Percentiles rank a stretch among this genome's conserved stretches.
Evolutionary conservation across 1,140 invertebrate species (phyloP).

Genomic region (Lepidotrigona ventralis): DNA sequence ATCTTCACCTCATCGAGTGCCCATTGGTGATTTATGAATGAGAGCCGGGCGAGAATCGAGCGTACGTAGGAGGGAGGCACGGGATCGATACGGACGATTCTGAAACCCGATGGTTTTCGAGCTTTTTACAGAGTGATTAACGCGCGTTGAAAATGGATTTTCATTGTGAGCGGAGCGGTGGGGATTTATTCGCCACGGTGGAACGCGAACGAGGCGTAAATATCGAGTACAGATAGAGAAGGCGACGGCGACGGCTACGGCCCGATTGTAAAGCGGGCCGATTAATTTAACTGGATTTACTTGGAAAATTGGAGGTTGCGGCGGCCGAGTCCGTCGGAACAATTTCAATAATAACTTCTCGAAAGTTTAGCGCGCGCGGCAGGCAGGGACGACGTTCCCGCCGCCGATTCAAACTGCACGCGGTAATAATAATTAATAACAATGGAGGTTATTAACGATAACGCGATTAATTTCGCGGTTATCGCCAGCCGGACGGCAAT

Average conservation of each 20-base stretch:
- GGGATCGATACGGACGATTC: neutral
- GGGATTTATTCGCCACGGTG: neutral
- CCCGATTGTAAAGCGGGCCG: conserved; percentile 4
- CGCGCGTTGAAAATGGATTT: neutral
- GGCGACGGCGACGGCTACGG: too few species aligned
- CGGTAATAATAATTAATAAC: conserved; percentile 58
- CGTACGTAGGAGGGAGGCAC: too few species aligned
- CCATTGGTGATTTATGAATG: too few species aligned
- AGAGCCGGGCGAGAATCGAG: too few species aligned
- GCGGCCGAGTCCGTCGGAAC: neutral
- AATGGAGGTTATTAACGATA: conserved; percentile 51
- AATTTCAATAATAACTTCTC: conserved; percentile 24
- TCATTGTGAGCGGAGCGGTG: neutral
- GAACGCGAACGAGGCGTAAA: conserved; percentile 16
- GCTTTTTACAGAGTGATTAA: neutral
- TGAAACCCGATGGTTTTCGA: neutral
- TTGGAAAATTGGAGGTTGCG: neutral
- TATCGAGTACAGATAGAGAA: neutral
- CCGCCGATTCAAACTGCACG: conserved; percentile 13
- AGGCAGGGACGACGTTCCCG: neutral
- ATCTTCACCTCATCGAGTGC: too few species aligned
- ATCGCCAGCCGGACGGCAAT: conserved; percentile 39
- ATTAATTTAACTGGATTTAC: conserved; percentile 15
- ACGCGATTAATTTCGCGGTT: conserved; percentile 55
- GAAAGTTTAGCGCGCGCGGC: neutral